Evolutionary conservation across 1,140 invertebrate genomes (phyloP).

Genomic region (Macrobrachium rosenbergii): DNA sequence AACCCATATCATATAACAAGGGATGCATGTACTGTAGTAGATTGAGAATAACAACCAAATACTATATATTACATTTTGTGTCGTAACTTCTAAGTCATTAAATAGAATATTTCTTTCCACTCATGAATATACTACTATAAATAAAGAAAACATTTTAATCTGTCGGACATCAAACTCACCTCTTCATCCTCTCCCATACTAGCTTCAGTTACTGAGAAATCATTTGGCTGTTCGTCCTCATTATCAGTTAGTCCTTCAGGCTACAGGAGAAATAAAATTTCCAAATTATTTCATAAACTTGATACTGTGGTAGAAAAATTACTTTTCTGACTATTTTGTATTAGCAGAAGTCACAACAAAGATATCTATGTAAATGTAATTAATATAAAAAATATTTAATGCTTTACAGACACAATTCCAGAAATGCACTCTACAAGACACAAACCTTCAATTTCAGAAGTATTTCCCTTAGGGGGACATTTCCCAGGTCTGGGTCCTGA

Average conservation of each 20-base stretch:
- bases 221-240: constrained; percentile 47
- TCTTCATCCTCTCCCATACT: constrained; percentile 47
- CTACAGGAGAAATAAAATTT: constrained; percentile 21
- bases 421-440: background rate
- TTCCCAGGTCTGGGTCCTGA: constrained; percentile 43
- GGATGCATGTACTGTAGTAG: too few species aligned
- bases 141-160: background rate
- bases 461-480: constrained; percentile 54
- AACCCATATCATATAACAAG: too few species aligned
- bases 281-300: too few species aligned
- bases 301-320: background rate
- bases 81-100: too few species aligned
- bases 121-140: background rate
- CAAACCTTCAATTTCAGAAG: constrained; percentile 57
- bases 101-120: background rate
- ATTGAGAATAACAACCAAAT: too few species aligned
- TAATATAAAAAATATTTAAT: too few species aligned
- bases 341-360: background rate
- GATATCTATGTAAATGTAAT: too few species aligned
- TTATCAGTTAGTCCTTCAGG: constrained; percentile 58
- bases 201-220: constrained; percentile 37
- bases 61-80: too few species aligned
- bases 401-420: too few species aligned
- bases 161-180: constrained; percentile 4
- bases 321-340: background rate